Conservation (phyloP, 2,888 invertebrate genomes). For the Osmoderma eremita region DNA sequence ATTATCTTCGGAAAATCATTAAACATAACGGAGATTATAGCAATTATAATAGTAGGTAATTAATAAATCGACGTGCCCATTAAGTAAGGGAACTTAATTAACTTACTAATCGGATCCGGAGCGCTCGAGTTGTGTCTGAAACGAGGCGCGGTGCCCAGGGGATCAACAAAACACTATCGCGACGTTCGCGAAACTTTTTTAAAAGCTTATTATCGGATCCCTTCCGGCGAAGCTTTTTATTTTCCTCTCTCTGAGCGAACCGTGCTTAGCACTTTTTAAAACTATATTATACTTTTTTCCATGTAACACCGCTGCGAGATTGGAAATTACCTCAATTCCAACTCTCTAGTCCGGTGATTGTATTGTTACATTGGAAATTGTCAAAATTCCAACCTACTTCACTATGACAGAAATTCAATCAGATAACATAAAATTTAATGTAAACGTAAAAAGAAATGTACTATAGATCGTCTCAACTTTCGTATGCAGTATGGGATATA, state of each 20-base stretch:
- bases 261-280: conserved; percentile 63
- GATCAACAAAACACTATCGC: conserved; percentile 62
- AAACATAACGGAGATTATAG: conserved; percentile 38
- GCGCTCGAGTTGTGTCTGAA: conserved; percentile 49
- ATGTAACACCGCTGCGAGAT: conserved; percentile 13
- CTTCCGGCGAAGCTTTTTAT: conserved; percentile 55
- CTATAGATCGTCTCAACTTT: too few relatives aligned
- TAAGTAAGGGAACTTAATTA: conserved; percentile 63
- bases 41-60: conserved; percentile 62
- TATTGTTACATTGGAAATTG: too few relatives aligned
- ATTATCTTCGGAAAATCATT: background rate
- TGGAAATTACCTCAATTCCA: conserved; percentile 17
- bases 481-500: too few relatives aligned
- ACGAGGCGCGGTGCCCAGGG: conserved; percentile 52
- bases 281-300: conserved; percentile 60
- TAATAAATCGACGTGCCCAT: conserved; percentile 63
- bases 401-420: too few relatives aligned
- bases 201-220: conserved; percentile 64
- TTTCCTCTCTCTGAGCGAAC: conserved; percentile 51
- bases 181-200: conserved; percentile 61
- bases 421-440: too few relatives aligned
- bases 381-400: too few relatives aligned
- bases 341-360: conserved; percentile 1
- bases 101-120: conserved; percentile 63
- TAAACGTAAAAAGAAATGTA: too few relatives aligned